Evolutionary conservation across 1,140 invertebrate genomes (phyloP), one percentile per base, ranked within the genome.

Genomic region (Sesamia nonagrioides): DNA sequence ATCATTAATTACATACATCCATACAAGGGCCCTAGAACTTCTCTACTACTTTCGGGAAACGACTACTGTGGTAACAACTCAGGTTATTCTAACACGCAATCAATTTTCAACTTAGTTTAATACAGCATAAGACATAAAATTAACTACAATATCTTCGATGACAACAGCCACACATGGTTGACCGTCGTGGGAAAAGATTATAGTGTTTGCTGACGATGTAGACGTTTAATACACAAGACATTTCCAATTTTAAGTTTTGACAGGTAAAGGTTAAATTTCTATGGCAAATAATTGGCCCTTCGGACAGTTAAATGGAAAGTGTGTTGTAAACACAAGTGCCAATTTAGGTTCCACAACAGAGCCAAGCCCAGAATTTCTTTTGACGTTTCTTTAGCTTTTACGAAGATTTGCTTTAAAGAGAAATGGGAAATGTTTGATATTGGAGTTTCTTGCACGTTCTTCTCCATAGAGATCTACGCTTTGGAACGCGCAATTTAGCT

Each of bases 1-100:
- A 87, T 89, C 89, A 91, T 92, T 92, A 94, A 92, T 94, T 94
- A 94, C 87, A 79, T 77, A 86, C 83, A 66, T 74, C 92, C 92
- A 88, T 94, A 94, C 87, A 91, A 87, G 90, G 91, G 73, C 79
- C 84, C 86, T 86, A 87, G 83, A 82, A 83, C 86, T 88, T 84
- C 86, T 85, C 85, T 85, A 84, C 78, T 73, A 73, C 77, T 88
- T 88, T 87, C 88, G 84, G 90, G 87, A 88, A 91, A 87, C 86
- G 77, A 79, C 85, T 82, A 86, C 81, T 81, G 88, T 85, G 84
- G 87, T 87, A 86, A 89, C 86, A 79, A 82, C 81, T 75, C 63
- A 79, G 54, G 56, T 61, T 75, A 50, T 58, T 61, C 9, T 21
- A 9, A 27, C 9, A 9, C 60, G 50, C 60, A 84, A 63, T 69